Percentiles rank a stretch among this genome's conserved stretches.
Evolutionary conservation across 2,888 invertebrate genomes (phyloP).

Genomic region (Dione juno): DNA sequence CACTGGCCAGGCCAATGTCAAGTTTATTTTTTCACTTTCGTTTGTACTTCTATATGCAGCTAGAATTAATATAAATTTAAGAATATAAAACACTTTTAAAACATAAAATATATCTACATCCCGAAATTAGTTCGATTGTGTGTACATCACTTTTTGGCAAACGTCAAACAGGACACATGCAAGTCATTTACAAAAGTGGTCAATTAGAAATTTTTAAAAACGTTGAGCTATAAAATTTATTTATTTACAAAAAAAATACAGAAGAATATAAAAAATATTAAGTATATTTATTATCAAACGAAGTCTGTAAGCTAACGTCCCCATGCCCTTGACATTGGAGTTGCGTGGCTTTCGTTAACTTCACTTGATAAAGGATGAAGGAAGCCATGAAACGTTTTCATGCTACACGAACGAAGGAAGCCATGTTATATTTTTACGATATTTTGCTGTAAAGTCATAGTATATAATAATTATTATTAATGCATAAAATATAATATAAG

Average conservation of each 20-base stretch:
- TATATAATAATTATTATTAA: neutral
- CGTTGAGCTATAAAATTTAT: neutral
- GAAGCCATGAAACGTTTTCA: conserved; percentile 39
- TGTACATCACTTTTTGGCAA: neutral
- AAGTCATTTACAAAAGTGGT: neutral
- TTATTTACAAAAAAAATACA: neutral
- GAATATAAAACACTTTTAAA: neutral
- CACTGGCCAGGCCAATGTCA: conserved; percentile 66
- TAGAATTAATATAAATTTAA: neutral
- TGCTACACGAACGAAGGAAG: conserved; percentile 19
- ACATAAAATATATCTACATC: neutral
- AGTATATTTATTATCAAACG: conserved; percentile 1
- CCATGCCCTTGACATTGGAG: conserved; percentile 55
- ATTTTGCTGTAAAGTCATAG: no score
- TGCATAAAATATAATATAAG: neutral
- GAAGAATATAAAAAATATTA: neutral
- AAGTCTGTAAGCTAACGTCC: conserved; percentile 38
- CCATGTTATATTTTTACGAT: no score
- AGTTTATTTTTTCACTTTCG: conserved; percentile 69
- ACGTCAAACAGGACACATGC: neutral
- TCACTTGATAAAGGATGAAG: conserved; percentile 38
- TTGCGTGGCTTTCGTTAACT: conserved; percentile 45
- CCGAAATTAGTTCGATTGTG: neutral
- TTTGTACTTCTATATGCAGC: conserved; percentile 47
- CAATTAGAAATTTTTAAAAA: neutral